Percentiles rank a stretch among this genome's conserved stretches.
These are phyloP conservation scores for Malacoraja senta DNA, from an alignment of 2,797 vertebrate genomes.

Conservation along the genomic window DNA sequence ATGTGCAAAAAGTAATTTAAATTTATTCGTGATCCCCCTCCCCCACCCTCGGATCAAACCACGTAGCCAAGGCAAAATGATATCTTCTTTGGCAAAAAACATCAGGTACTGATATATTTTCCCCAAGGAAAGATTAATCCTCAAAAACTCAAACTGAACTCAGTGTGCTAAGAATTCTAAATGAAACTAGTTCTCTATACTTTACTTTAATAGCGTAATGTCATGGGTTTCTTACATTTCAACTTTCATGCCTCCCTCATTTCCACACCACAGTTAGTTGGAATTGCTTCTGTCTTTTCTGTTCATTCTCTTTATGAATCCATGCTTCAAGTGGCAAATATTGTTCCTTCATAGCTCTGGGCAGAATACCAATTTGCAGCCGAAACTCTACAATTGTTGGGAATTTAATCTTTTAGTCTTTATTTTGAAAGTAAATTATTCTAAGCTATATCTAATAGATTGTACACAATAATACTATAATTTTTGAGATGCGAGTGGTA, in stretches of 20 bases:
- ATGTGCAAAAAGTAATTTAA: neutral
- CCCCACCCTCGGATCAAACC: neutral
- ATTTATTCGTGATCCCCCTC: neutral
- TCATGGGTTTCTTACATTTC: conserved; percentile 25
- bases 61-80: neutral
- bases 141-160: conserved; percentile 30
- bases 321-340: conserved; percentile 5
- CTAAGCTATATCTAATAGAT: neutral
- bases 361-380: neutral
- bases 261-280: conserved; percentile 18
- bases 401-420: neutral
- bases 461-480: neutral
- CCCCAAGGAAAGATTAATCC: conserved; percentile 5
- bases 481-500: neutral
- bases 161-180: conserved; percentile 22
- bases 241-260: neutral
- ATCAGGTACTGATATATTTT: conserved; percentile 27
- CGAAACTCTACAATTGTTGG: neutral
- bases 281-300: conserved; percentile 8
- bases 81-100: conserved; percentile 15
- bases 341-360: neutral
- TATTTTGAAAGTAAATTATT: neutral
- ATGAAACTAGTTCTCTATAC: conserved; percentile 22
- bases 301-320: conserved; percentile 17
- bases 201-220: conserved; percentile 20